Conservation (phyloP, 2,888 invertebrate species). For the Gortyna flavago region DNA sequence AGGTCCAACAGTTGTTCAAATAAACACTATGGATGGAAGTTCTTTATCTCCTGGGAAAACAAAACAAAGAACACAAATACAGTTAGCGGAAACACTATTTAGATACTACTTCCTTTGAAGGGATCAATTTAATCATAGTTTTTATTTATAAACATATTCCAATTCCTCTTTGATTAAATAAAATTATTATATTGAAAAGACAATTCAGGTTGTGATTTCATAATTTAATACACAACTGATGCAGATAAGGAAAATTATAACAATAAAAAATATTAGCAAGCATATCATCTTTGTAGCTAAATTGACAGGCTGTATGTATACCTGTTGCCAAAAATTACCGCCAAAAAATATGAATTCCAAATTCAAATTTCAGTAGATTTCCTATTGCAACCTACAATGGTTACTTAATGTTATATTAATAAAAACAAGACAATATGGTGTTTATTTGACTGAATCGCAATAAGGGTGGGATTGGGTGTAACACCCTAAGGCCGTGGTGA, state of each 20-base stretch:
- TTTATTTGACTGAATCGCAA: constrained; percentile 72
- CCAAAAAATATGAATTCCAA: constrained; percentile 74
- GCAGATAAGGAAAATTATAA: constrained; percentile 59
- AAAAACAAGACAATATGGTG: constrained; percentile 74
- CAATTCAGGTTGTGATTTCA: constrained; percentile 75
- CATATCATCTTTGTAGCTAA: constrained; percentile 77
- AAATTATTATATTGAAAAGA: constrained; percentile 58
- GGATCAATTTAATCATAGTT: constrained; percentile 87
- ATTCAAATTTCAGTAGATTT: constrained; percentile 67
- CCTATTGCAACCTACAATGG: constrained; percentile 73
- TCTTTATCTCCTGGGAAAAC: constrained; percentile 54
- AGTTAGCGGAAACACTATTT: constrained; percentile 62
- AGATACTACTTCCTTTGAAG: constrained; percentile 78
- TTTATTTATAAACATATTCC: constrained; percentile 72
- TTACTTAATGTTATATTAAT: constrained; percentile 73
- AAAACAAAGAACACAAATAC: constrained; percentile 63
- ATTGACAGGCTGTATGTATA: constrained; percentile 65
- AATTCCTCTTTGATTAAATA: constrained; percentile 57
- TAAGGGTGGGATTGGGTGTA: constrained; percentile 78
- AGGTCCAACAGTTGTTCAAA: constrained; percentile 61
- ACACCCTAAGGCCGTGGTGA: constrained; percentile 82
- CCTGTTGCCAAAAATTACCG: constrained; percentile 65
- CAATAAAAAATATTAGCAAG: constrained; percentile 67
- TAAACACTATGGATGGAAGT: constrained; percentile 65
- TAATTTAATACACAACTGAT: constrained; percentile 67